Evolutionary conservation across 2,113 vertebrate species (phyloP).

Genomic region (Reinhardtius hippoglossoides): DNA sequence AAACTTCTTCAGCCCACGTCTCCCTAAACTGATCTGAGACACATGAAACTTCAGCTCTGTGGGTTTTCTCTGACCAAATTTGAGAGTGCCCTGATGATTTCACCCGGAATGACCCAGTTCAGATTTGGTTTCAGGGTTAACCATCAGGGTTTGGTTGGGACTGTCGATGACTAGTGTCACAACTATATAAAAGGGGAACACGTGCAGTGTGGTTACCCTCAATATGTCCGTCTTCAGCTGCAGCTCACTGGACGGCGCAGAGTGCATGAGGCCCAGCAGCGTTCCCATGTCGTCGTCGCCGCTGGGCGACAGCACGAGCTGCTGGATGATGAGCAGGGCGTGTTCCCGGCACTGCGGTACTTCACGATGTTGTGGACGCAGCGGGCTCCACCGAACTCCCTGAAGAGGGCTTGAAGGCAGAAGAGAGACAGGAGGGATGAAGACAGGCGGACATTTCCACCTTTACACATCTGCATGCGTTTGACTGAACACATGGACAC

Average conservation of each 20-base stretch:
- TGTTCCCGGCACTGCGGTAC: constrained; percentile 97
- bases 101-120: no score
- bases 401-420: constrained; percentile 87
- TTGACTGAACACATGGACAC: no score
- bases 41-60: no score
- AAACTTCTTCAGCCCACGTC: no score
- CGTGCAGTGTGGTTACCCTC: constrained; percentile 79
- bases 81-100: no score
- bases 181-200: background rate
- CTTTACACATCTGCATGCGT: no score
- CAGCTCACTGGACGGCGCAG: constrained; percentile 90
- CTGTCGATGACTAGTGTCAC: no score
- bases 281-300: constrained; percentile 99
- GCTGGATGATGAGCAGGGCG: constrained; percentile 96
- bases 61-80: no score
- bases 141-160: no score
- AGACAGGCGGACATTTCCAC: no score
- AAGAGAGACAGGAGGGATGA: background rate
- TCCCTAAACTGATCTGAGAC: no score
- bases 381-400: constrained; percentile 95
- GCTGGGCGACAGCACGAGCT: constrained; percentile 93
- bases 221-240: constrained; percentile 97
- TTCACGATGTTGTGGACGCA: constrained; percentile 98
- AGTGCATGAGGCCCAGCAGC: constrained; percentile 96
- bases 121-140: no score